Evolutionary conservation across 2,113 vertebrate genomes (phyloP).

Genomic region (Aphyosemion australe): DNA sequence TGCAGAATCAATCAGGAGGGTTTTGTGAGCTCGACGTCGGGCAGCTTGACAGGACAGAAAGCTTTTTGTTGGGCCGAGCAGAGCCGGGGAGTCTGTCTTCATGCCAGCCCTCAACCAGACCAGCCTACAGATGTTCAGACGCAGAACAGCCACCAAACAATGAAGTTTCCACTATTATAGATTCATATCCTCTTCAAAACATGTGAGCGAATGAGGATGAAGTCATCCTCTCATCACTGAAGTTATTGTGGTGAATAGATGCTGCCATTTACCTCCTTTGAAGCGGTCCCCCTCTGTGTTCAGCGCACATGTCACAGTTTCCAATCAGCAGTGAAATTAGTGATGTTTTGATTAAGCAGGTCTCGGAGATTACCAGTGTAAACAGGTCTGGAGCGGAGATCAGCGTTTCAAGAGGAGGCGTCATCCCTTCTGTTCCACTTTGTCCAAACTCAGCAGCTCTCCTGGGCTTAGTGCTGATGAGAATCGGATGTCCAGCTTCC

Average conservation of each 20-base stretch:
- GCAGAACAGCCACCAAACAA: constrained; percentile 20
- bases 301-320: constrained; percentile 68
- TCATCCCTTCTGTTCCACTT: constrained; percentile 62
- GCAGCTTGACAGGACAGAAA: constrained; percentile 47
- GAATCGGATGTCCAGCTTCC: constrained; percentile 67
- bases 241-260: constrained; percentile 47
- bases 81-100: constrained; percentile 34
- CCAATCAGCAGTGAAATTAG: constrained; percentile 73
- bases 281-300: constrained; percentile 43
- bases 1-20: constrained; percentile 67
- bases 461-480: constrained; percentile 70
- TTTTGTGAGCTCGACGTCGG: constrained; percentile 41
- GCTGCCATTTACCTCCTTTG: constrained; percentile 21
- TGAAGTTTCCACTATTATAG: constrained; percentile 52
- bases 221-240: constrained; percentile 64
- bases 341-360: constrained; percentile 67
- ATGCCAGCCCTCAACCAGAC: constrained; percentile 34
- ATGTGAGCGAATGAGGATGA: constrained; percentile 51
- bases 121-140: constrained; percentile 9
- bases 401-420: constrained; percentile 62
- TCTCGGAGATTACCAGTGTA: constrained; percentile 66
- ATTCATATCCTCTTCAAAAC: constrained; percentile 57
- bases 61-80: constrained; percentile 39
- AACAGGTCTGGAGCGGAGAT: constrained; percentile 65
- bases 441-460: constrained; percentile 55